Percentiles rank a stretch among this genome's conserved stretches.
These are phyloP conservation scores for Halictus rubicundus DNA, from an alignment of 1,140 invertebrate genomes.

Conservation along the genomic window DNA sequence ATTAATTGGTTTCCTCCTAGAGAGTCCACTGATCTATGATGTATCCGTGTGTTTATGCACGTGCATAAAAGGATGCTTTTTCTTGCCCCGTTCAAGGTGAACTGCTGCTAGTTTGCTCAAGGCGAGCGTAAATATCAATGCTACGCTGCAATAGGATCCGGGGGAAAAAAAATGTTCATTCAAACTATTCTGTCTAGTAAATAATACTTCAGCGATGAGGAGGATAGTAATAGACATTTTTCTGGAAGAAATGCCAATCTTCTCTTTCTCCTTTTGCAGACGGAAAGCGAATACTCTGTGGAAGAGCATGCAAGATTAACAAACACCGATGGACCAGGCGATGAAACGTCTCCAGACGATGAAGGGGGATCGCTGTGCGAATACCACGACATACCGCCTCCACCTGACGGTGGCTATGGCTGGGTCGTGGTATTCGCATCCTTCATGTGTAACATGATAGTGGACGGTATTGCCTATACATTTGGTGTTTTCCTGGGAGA, in stretches of 20 bases:
- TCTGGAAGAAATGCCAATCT: background rate
- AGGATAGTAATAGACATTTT: too few relatives aligned
- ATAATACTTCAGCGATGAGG: background rate
- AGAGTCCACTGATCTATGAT: background rate
- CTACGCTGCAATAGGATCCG: slow-evolving; percentile 11
- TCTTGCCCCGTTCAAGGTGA: slow-evolving; percentile 56
- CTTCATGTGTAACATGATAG: slow-evolving; percentile 98
- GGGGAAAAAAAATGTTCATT: slow-evolving; percentile 5
- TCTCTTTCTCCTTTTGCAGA: slow-evolving; percentile 83
- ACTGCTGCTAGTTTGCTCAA: slow-evolving; percentile 49
- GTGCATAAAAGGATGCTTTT: slow-evolving; percentile 49
- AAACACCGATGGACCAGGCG: slow-evolving; percentile 73
- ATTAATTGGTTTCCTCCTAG: slow-evolving; percentile 5
- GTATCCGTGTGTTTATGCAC: slow-evolving; percentile 36
- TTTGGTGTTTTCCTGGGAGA: slow-evolving; percentile 94
- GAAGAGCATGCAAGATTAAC: slow-evolving; percentile 89
- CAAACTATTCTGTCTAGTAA: background rate
- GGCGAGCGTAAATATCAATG: slow-evolving; percentile 41
- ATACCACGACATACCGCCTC: slow-evolving; percentile 89
- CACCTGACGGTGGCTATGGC: slow-evolving; percentile 93
- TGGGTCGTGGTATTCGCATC: slow-evolving; percentile 97
- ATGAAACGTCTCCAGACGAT: slow-evolving; percentile 85
- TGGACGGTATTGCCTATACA: slow-evolving; percentile 98
- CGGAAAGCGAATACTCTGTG: slow-evolving; percentile 91
- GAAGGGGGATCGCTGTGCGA: slow-evolving; percentile 87